phyloP scores from a whole-genome alignment of 2,113 vertebrate species.

The Merops nubicus region DNA sequence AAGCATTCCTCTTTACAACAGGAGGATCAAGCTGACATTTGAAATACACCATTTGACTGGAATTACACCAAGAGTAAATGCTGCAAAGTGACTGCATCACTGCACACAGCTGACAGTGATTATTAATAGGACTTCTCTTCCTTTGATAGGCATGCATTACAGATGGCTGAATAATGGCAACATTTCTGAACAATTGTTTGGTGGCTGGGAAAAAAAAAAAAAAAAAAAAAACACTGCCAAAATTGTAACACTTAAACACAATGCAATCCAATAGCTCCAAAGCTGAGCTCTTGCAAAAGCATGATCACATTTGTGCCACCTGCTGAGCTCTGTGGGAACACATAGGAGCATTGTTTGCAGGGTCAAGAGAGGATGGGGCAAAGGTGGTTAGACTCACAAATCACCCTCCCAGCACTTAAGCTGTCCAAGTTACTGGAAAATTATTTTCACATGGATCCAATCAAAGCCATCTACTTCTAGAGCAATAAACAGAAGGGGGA shows the following conservation, averaged over 20 bases:
- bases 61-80: slow-evolving; percentile 31
- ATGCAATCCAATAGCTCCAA: background rate
- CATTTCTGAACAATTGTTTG: slow-evolving; percentile 57
- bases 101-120: slow-evolving; percentile 38
- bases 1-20: slow-evolving; percentile 19
- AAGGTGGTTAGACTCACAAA: background rate
- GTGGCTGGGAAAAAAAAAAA: background rate
- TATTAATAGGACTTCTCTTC: slow-evolving; percentile 37
- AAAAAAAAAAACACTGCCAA: background rate
- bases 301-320: background rate
- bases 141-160: slow-evolving; percentile 38
- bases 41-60: slow-evolving; percentile 35
- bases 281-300: background rate
- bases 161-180: slow-evolving; percentile 38
- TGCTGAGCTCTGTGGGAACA: background rate
- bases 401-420: background rate
- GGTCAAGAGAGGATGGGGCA: background rate
- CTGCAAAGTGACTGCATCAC: slow-evolving; percentile 32
- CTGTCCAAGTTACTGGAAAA: background rate
- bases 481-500: background rate
- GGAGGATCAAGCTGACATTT: slow-evolving; percentile 13
- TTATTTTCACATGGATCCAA: background rate
- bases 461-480: background rate
- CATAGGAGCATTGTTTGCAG: background rate
- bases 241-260: slow-evolving; percentile 13